A percentile compares a stretch with the other conserved stretches of the same genome.
Conservation (phyloP, 2,113 vertebrate species). For the Ailurus styani region DNA sequence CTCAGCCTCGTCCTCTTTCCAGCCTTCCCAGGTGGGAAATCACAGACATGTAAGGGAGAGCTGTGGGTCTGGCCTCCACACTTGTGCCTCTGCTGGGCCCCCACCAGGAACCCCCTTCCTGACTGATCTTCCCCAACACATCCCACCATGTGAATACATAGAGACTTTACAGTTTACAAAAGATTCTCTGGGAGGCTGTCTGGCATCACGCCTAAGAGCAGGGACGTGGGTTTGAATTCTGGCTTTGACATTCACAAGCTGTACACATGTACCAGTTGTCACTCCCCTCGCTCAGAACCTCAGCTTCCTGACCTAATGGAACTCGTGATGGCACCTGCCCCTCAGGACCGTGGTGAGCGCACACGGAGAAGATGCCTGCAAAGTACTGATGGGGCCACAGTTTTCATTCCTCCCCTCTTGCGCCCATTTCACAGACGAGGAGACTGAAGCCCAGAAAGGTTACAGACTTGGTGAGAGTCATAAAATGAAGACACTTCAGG, state of each 20-base stretch:
- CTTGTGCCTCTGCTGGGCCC: background rate
- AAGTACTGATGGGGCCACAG: background rate
- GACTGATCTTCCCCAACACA: too few species aligned
- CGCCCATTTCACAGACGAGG: background rate
- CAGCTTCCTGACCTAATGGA: background rate
- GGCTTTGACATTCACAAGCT: background rate
- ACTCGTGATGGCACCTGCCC: rapidly evolving
- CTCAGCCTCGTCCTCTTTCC: background rate
- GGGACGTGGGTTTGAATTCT: background rate
- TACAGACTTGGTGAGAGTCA: background rate
- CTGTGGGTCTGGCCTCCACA: rapidly evolving
- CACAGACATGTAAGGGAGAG: background rate
- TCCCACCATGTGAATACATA: background rate
- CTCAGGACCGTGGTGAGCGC: rapidly evolving
- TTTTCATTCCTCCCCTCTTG: background rate
- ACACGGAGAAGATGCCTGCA: background rate
- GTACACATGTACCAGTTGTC: too few species aligned
- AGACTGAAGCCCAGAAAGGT: background rate
- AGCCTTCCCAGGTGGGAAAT: background rate
- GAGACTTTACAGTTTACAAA: background rate
- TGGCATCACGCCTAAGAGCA: background rate
- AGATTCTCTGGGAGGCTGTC: background rate
- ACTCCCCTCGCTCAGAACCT: background rate
- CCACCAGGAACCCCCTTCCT: background rate
- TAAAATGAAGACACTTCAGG: background rate